A percentile compares a stretch with the other conserved stretches of the same genome.
These are phyloP conservation scores for Limnephilus lunatus DNA, from an alignment of 2,888 invertebrate species.

Conservation along the genomic window DNA sequence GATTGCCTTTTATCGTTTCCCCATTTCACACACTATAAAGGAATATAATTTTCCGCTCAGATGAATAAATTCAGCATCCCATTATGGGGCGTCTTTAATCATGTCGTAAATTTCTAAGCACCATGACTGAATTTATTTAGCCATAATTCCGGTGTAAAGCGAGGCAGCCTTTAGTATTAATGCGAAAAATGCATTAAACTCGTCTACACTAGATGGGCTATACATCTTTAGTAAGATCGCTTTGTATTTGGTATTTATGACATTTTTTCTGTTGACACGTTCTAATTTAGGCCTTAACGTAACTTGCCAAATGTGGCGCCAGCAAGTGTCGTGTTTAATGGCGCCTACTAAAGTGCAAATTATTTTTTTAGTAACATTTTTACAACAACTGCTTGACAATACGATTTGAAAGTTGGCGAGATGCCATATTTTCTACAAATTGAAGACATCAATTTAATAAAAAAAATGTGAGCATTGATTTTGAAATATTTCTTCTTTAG, in stretches of 20 bases:
- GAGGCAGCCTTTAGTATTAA: slow-evolving; percentile 49
- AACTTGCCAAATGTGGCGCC: neutral
- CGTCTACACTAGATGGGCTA: neutral
- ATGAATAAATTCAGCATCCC: slow-evolving; percentile 64
- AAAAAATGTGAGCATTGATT: no score
- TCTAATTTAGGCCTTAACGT: neutral
- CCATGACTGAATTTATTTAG: slow-evolving; percentile 61
- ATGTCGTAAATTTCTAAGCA: slow-evolving; percentile 64
- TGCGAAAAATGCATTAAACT: slow-evolving; percentile 27
- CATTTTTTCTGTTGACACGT: neutral
- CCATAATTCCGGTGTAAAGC: slow-evolving; percentile 62
- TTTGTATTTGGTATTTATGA: neutral
- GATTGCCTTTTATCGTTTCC: slow-evolving; percentile 48
- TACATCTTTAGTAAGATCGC: neutral
- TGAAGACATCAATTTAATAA: no score
- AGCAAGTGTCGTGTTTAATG: neutral
- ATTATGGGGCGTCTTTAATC: slow-evolving; percentile 65
- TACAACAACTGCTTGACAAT: neutral
- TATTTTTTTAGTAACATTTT: neutral
- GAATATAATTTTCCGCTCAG: slow-evolving; percentile 57
- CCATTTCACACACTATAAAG: slow-evolving; percentile 47
- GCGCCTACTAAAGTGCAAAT: neutral
- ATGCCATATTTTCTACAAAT: neutral
- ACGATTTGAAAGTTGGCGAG: neutral
- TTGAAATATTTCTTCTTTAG: no score